Conservation (phyloP, 2,888 invertebrate genomes). For the Cheilosia urbana region DNA sequence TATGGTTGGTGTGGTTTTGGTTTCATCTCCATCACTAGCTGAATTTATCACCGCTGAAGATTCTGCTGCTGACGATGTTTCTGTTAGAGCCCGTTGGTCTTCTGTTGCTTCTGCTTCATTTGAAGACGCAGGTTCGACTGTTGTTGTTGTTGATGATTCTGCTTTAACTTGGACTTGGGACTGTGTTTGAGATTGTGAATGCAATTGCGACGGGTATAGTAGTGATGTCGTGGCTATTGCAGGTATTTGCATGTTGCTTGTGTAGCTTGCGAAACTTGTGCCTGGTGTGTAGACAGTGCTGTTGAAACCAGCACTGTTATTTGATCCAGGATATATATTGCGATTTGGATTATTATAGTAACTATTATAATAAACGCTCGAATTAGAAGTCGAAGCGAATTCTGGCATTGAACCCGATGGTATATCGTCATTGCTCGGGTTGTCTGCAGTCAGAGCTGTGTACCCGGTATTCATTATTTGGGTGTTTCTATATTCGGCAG, state of each 20-base stretch:
- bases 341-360: conserved; percentile 76
- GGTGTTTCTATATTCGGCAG: conserved; percentile 13
- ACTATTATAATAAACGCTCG: conserved; percentile 78
- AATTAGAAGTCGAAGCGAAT: conserved; percentile 76
- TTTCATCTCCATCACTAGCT: background rate
- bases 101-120: background rate
- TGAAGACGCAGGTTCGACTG: background rate
- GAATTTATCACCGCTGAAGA: conserved; percentile 18
- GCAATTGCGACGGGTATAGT: background rate
- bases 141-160: background rate
- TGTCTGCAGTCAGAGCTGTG: conserved; percentile 49
- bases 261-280: background rate
- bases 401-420: conserved; percentile 52
- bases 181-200: no score
- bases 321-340: conserved; percentile 63
- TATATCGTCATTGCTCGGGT: conserved; percentile 43
- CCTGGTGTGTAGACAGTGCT: conserved; percentile 11
- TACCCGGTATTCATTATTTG: conserved; percentile 44
- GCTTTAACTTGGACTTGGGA: no score
- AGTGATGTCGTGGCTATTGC: background rate
- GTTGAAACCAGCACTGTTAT: conserved; percentile 60
- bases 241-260: background rate
- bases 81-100: background rate
- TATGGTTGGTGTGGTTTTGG: background rate
- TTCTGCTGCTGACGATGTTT: background rate